phyloP scores from a whole-genome alignment of 2,888 invertebrate genomes.

The Furcula furcula region DNA sequence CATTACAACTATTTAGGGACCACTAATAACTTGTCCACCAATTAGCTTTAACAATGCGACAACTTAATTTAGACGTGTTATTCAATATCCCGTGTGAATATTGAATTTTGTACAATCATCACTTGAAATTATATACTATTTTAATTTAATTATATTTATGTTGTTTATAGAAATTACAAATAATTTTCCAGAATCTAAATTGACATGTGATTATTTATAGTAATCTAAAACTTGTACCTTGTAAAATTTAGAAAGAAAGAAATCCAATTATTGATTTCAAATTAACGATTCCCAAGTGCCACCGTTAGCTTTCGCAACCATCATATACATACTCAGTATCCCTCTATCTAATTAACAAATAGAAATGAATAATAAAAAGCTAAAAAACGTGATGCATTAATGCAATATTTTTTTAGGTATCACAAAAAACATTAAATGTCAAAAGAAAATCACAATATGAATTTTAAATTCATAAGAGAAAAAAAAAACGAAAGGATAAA shows the following conservation, averaged over 20 bases:
- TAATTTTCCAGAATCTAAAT: conserved; percentile 40
- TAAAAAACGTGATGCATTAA: conserved; percentile 75
- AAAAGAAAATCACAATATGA: conserved; percentile 82
- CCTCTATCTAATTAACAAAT: conserved; percentile 52
- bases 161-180: conserved; percentile 29
- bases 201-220: conserved; percentile 46
- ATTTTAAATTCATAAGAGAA: conserved; percentile 79
- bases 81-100: conserved; percentile 47
- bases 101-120: conserved; percentile 51
- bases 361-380: conserved; percentile 54
- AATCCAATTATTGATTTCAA: conserved; percentile 50
- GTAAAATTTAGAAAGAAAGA: conserved; percentile 54
- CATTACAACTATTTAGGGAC: conserved; percentile 69
- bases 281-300: conserved; percentile 47
- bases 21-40: conserved; percentile 56
- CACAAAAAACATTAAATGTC: conserved; percentile 82
- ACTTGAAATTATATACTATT: conserved; percentile 29
- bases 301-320: conserved; percentile 36
- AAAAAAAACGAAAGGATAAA: conserved; percentile 64
- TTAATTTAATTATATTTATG: conserved; percentile 28
- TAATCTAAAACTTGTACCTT: conserved; percentile 73
- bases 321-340: conserved; percentile 45
- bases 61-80: conserved; percentile 66
- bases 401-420: conserved; percentile 76
- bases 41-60: conserved; percentile 68